Conservation (phyloP, 1,140 invertebrate species). For the Leptinotarsa lineolata region DNA sequence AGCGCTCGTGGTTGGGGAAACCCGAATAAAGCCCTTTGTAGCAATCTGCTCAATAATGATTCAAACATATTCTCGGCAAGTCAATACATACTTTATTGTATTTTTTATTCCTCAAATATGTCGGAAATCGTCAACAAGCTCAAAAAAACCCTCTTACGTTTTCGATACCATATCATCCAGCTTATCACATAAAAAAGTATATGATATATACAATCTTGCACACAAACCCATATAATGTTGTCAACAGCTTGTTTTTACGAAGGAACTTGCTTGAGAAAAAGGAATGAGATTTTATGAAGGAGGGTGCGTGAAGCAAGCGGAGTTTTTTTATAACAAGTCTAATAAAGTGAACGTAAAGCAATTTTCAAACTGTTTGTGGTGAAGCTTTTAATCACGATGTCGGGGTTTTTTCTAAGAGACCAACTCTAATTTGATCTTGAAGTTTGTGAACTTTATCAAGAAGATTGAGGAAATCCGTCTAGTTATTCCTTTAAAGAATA, state of each 20-base stretch:
- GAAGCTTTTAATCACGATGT: not conserved
- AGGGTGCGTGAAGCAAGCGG: not conserved
- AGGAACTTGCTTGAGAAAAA: not conserved
- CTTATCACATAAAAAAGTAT: not conserved
- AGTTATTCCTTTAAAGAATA: too few species aligned
- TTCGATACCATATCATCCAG: not conserved
- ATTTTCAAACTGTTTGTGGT: not conserved
- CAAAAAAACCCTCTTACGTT: not conserved
- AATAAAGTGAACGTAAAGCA: not conserved
- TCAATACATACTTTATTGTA: not conserved
- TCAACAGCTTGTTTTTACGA: constrained; percentile 1
- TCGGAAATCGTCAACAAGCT: not conserved
- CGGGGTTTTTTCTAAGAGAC: too few species aligned
- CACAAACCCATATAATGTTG: not conserved
- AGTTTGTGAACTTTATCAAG: not conserved
- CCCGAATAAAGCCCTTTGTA: not conserved
- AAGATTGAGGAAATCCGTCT: too few species aligned
- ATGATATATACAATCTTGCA: not conserved
- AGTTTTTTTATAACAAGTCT: constrained; percentile 3
- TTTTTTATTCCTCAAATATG: not conserved
- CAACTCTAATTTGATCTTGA: not conserved
- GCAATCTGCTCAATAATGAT: not conserved
- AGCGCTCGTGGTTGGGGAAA: not conserved
- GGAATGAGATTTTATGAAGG: not conserved
- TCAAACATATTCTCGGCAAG: not conserved